Evolutionary conservation across 2,797 vertebrate genomes (phyloP), one percentile per base, ranked within the genome.

Genomic region (Synanceia verrucosa): DNA sequence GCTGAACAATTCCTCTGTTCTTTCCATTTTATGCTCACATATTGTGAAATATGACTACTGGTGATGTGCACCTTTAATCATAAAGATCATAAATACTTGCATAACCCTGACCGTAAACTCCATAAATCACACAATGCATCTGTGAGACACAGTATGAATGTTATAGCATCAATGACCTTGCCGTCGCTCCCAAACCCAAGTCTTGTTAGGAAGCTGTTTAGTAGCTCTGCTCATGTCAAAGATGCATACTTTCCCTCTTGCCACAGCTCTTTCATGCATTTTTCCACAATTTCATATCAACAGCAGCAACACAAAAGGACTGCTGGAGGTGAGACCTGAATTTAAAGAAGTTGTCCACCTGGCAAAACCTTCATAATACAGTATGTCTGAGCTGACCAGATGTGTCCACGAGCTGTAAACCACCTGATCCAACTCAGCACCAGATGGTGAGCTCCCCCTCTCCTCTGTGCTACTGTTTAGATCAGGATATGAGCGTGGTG

Each of bases 361-460:
- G 71, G 28, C 31, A 62, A 50, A 76, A 52, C 8, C 12, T 29
- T 72, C 36, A 51, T 24, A 33, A 6, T 55, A 39, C 36, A 63
- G 34, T 44, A 70, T 50, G 41, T 70, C 51, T 67, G 9, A 1
- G 10, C 61, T 83, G 73, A 68, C 58, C 73, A 85, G 82, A 85
- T 75, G 81, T 56, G 64, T 74, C 76, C 66, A 75, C 52, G 59
- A 59, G 51, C 72, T 18, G 50, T 7, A 3, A 62, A 69, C 77
- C 75, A 82, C 75, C 70, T 81, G 79, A 84, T 75, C 47, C 28
- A 47, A 58, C 61, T 70, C 52, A 34, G 57, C 50, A 66, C 24
- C 83, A 87, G 79, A 82, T 86, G 79, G 79, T 31, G 71, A 59
- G 69, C 73, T 61, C 33, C 37, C 26, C 24, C 48, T 61, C 61